Conservation (phyloP, 1,140 invertebrate species). For the Meloidogyne chitwoodi region DNA sequence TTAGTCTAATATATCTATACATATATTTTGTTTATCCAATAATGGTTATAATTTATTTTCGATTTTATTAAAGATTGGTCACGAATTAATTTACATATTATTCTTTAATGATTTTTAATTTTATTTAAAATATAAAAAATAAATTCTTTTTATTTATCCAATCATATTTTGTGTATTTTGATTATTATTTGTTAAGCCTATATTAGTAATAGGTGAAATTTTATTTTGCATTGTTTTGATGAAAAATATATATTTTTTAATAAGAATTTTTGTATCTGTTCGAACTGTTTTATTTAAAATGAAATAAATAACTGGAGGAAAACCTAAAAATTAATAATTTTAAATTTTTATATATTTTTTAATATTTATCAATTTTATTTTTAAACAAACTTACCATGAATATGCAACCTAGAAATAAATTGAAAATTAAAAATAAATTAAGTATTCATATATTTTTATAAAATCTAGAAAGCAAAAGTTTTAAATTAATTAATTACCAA, state of each 20-base stretch:
- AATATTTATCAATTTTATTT: background rate
- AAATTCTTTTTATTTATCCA: too few species aligned
- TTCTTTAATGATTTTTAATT: too few species aligned
- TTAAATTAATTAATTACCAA: background rate
- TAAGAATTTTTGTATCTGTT: background rate
- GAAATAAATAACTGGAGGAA: slow-evolving; percentile 7
- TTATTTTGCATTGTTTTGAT: background rate
- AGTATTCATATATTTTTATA: too few species aligned
- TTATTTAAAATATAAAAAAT: too few species aligned
- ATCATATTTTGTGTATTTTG: too few species aligned
- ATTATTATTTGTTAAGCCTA: too few species aligned
- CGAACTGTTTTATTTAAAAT: slow-evolving; percentile 1
- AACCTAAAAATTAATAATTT: background rate
- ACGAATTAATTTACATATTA: too few species aligned
- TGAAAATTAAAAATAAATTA: background rate
- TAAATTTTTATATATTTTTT: background rate
- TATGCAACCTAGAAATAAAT: background rate
- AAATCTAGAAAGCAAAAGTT: background rate
- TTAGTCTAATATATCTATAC: too few species aligned
- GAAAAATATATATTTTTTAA: background rate
- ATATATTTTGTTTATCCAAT: too few species aligned
- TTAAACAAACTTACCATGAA: background rate
- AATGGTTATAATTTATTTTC: too few species aligned
- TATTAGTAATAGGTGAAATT: background rate
- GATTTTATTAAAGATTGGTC: too few species aligned